Base-by-base conservation (phyloP, 2,113 vertebrate species). In the Xenus cinereus region DNA sequence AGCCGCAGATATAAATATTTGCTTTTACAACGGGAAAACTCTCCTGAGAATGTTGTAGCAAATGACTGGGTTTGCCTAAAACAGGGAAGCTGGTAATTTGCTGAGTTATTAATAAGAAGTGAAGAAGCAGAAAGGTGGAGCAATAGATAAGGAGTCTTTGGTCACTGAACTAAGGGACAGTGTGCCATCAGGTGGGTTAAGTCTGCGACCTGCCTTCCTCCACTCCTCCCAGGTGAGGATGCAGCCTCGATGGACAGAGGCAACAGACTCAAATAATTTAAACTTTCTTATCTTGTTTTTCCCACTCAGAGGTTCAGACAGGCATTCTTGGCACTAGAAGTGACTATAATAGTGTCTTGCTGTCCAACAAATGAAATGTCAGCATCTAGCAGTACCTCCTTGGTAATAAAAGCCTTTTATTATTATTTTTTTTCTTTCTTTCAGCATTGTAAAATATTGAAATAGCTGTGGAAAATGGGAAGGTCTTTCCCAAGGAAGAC, bases 1-100 rank as follows among this genome's bases (percentile, higher is more conserved):
- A 4, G 26, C 57, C 79, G 89, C 69, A 93, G 84, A 96, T 96
- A 91, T 96, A 97, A 96, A 97, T 95, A 96, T 97, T 96, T 97
- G 89, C 96, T 87, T 96, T 96, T 82, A 62, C 87, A 76, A 87
- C 0, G 4, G 66, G 91, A 82, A 93, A 91, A 76, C 41, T 85
- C 91, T 91, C 94, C 91, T 72, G 84, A 82, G 94, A 95, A 89
- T 62, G 87, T 89, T 84, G 84, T 73, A 75, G 66, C 74, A 84
- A 93, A 82, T 60, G 77, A 43, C 91, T 82, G 69, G 57, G 16
- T 84, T 87, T 95, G 57, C 71, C 64, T 75, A 57, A 66, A 87
- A 28, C 45, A 14, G 62, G 67, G 77, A n/a, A 26, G 63, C 45
- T 67, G 72, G 27, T 78, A 48, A 63, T 84, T 72, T 78, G 77